Evolutionary conservation across 2,888 invertebrate genomes (phyloP).

Genomic region (Eudemis profundana): DNA sequence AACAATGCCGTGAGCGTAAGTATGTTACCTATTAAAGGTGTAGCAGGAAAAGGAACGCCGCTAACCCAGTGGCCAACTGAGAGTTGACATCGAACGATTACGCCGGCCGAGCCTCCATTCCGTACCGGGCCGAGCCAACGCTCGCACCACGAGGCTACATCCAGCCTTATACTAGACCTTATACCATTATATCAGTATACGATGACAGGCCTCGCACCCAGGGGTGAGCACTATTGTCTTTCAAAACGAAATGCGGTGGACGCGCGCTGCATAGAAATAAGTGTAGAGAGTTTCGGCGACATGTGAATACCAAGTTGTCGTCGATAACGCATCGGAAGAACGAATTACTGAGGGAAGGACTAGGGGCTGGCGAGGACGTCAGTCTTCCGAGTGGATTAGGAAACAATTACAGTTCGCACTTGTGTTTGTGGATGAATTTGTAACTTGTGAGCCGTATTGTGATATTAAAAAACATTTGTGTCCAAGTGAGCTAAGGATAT

Average conservation of each 20-base stretch:
- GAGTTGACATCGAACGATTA: slow-evolving; percentile 74
- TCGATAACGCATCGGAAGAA: slow-evolving; percentile 61
- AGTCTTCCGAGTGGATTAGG: slow-evolving; percentile 54
- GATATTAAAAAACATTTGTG: slow-evolving; percentile 18
- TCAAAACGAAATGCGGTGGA: slow-evolving; percentile 79
- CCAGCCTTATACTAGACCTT: slow-evolving; percentile 47
- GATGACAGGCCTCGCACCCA: slow-evolving; percentile 69
- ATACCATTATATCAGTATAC: slow-evolving; percentile 52
- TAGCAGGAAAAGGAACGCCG: slow-evolving; percentile 83
- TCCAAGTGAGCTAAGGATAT: slow-evolving; percentile 23
- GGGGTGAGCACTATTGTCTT: slow-evolving; percentile 73
- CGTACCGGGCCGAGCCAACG: slow-evolving; percentile 72
- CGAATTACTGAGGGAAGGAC: slow-evolving; percentile 71
- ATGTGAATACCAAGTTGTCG: slow-evolving; percentile 76
- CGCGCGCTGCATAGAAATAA: slow-evolving; percentile 77
- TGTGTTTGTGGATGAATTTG: slow-evolving; percentile 78
- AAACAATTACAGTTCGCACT: slow-evolving; percentile 44
- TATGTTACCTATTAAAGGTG: slow-evolving; percentile 71
- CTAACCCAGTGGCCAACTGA: slow-evolving; percentile 85
- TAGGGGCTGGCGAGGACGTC: slow-evolving; percentile 44
- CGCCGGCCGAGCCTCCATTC: slow-evolving; percentile 75
- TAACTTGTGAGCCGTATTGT: slow-evolving; percentile 62
- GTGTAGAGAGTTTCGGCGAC: slow-evolving; percentile 80
- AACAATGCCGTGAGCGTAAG: slow-evolving; percentile 42
- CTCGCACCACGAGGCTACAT: slow-evolving; percentile 62